These are phyloP conservation scores for Linnaemya tessellans DNA, from an alignment of 2,888 invertebrate species.

Conservation along the genomic window DNA sequence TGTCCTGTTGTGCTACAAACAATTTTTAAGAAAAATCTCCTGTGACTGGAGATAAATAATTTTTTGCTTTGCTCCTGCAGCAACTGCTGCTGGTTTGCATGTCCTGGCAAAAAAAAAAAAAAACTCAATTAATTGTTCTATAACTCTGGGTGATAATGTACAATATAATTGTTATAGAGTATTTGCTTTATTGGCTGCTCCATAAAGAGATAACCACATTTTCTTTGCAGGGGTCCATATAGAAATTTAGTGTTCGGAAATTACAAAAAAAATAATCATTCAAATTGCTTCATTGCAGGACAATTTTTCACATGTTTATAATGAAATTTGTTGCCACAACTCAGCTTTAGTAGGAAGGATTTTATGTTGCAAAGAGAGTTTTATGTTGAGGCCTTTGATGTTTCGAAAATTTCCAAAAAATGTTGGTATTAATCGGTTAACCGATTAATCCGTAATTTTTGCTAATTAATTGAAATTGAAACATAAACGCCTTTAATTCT, in stretches of 20 bases:
- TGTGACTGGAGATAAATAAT: conserved; percentile 30
- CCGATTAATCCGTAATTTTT: too few species aligned
- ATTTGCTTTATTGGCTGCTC: conserved; percentile 22
- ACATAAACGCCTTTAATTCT: too few species aligned
- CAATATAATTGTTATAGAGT: conserved; percentile 44
- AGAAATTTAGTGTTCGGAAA: background rate
- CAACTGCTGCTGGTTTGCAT: background rate
- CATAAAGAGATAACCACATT: conserved; percentile 18
- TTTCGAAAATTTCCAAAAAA: too few species aligned
- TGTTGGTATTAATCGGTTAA: too few species aligned
- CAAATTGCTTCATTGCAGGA: background rate
- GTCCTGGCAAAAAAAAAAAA: conserved; percentile 18
- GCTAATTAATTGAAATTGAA: too few species aligned
- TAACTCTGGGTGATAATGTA: conserved; percentile 44
- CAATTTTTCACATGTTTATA: background rate
- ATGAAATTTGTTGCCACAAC: background rate
- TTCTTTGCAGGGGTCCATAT: conserved; percentile 19
- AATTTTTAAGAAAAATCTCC: conserved; percentile 42
- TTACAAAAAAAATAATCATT: background rate
- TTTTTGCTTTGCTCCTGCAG: background rate
- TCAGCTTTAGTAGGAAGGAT: too few species aligned
- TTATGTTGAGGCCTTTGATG: too few species aligned
- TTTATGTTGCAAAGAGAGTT: too few species aligned
- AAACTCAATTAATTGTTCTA: conserved; percentile 54
- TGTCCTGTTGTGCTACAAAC: conserved; percentile 57